Evolutionary conservation across 2,797 vertebrate genomes (phyloP), one percentile per base, ranked within the genome.

Genomic region (Myripristis murdjan): DNA sequence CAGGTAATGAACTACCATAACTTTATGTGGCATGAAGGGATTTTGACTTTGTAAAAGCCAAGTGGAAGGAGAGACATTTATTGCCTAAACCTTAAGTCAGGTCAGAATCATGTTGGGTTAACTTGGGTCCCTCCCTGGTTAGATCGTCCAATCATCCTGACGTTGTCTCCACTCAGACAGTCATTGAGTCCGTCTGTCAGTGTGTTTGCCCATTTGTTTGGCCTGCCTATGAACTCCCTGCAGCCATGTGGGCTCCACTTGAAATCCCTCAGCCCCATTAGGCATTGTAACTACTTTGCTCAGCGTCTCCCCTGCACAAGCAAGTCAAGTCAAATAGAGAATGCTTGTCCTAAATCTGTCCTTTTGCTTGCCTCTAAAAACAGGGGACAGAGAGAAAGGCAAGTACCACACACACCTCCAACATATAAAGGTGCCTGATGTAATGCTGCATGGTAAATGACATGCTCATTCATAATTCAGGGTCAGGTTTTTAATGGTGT

Each of bases 381-480:
- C 66, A 84, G 79, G 47, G 54, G 59, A 52, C 48, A 3, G 26
- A 70, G 67, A 61, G 44, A 76, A 61, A 26, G 63, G 23, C 56
- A 52, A 60, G 56, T 68, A 68, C 58, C 55, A 66, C 81, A 82
- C 70, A 74, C 71, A 86, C 55, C 51, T 56, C 65, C 47, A 35
- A 59, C 56, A 60, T 68, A 54, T 61, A 77, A 79, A 83, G 23
- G 28, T 55, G 70, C 62, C 66, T 89, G 75, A 89, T 88, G 76
- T 64, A 82, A 85, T 26, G 58, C 43, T 68, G 57, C 81, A 76
- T 28, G 66, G 37, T 73, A 85, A 86, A 89, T 87, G 46, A 84
- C 90, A 79, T 64, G 55, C 52, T 81, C 77, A 92, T 94, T 78
- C 75, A 93, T 94, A 92, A 93, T 94, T 90, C 77, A 93, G 44